phyloP scores from a whole-genome alignment of 1,140 invertebrate genomes.

The Laodelphax striatellus region DNA sequence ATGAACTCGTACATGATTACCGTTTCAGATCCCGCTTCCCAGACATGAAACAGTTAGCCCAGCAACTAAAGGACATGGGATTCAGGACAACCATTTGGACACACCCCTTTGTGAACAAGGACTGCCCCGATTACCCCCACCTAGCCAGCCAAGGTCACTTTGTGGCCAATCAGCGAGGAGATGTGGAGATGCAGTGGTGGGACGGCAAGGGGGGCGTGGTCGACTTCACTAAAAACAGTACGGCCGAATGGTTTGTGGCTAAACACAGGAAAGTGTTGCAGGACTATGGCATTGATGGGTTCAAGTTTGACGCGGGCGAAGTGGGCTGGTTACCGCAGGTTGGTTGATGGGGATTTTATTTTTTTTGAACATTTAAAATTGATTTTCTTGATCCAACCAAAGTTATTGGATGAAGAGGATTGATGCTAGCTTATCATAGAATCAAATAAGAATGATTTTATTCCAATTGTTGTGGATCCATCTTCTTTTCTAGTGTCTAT shows the following conservation, averaged over 20 bases:
- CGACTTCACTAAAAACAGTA: constrained; percentile 67
- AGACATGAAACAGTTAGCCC: constrained; percentile 37
- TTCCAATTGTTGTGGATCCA: no score
- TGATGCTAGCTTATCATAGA: no score
- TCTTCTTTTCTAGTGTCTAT: no score
- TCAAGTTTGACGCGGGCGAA: constrained; percentile 81
- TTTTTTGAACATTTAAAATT: no score
- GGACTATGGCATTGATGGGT: constrained; percentile 62
- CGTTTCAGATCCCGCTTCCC: constrained; percentile 48
- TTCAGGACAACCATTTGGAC: constrained; percentile 62
- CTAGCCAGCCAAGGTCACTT: constrained; percentile 41
- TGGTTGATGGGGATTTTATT: no score
- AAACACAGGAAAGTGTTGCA: constrained; percentile 46
- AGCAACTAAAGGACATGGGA: constrained; percentile 7
- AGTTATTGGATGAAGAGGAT: no score
- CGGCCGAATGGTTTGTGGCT: constrained; percentile 59
- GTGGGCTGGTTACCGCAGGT: constrained; percentile 30
- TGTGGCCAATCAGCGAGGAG: constrained; percentile 42
- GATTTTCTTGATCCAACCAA: no score
- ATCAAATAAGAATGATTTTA: no score
- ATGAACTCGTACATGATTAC: no score
- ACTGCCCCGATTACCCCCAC: constrained; percentile 43
- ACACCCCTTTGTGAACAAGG: constrained; percentile 77
- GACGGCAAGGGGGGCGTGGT: constrained; percentile 52
- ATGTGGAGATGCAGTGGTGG: constrained; percentile 66